Conservation (phyloP, 2,797 vertebrate species). For the Schizopygopsis pylzovi region DNA sequence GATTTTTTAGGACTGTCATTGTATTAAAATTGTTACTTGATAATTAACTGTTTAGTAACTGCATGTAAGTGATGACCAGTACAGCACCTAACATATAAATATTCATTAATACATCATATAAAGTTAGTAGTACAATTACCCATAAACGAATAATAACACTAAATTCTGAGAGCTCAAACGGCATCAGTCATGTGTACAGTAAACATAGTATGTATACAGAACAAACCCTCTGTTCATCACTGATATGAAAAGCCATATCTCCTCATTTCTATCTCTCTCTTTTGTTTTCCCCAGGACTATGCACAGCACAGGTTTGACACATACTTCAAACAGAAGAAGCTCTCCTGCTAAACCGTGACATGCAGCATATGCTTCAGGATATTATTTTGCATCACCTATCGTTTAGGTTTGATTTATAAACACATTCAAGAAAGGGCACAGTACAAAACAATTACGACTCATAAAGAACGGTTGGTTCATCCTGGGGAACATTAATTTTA, state of each 20-base stretch:
- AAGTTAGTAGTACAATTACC: background rate
- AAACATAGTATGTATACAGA: slow-evolving; percentile 3
- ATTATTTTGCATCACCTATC: background rate
- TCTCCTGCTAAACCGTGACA: slow-evolving; percentile 70
- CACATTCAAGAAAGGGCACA: slow-evolving; percentile 4
- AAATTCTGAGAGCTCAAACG: background rate
- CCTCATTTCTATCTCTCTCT: background rate
- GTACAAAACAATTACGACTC: background rate
- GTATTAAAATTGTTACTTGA: background rate
- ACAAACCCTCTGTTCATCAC: background rate
- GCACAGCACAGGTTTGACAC: slow-evolving; percentile 89
- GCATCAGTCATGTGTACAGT: slow-evolving; percentile 16
- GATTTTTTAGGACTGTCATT: background rate
- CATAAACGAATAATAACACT: background rate
- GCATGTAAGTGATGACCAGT: background rate
- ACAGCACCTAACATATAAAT: background rate
- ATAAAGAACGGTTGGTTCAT: slow-evolving; percentile 18
- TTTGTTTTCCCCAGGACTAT: slow-evolving; percentile 82
- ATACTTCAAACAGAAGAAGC: slow-evolving; percentile 90
- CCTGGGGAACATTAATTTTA: background rate
- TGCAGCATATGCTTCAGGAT: background rate
- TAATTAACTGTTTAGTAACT: background rate
- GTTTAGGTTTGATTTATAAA: background rate
- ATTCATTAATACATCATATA: background rate
- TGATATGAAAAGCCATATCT: background rate